These are phyloP conservation scores for Gadus chalcogrammus DNA, from an alignment of 2,113 vertebrate genomes.

Conservation along the genomic window DNA sequence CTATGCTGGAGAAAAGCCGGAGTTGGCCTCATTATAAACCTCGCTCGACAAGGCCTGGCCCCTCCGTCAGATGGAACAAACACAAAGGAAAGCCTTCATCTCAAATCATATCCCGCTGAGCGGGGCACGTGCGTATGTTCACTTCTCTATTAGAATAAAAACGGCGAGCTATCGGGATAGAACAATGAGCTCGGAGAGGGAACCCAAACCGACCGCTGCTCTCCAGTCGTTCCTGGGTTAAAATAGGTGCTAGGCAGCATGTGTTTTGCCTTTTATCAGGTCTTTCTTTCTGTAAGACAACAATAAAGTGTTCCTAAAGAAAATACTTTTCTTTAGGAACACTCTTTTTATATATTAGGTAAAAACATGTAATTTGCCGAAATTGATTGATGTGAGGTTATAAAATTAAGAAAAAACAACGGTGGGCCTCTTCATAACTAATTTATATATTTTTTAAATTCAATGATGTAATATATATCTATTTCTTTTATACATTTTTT, in stretches of 20 bases:
- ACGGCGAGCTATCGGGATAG: conserved; percentile 29
- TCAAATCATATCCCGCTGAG: conserved; percentile 45
- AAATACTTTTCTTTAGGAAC: too few species aligned
- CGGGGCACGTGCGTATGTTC: conserved; percentile 40
- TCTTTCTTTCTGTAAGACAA: too few species aligned
- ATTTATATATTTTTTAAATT: too few species aligned
- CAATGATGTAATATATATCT: too few species aligned
- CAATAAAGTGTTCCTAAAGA: too few species aligned
- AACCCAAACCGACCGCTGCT: conserved; percentile 3
- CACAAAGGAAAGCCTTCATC: conserved; percentile 44
- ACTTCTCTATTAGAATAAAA: conserved; percentile 51
- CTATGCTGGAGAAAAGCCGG: conserved; percentile 31
- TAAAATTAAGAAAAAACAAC: too few species aligned
- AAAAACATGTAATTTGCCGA: too few species aligned
- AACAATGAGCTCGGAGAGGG: conserved; percentile 12
- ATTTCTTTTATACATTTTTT: too few species aligned
- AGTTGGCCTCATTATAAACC: conserved; percentile 55
- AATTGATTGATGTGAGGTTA: too few species aligned
- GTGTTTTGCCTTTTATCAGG: background rate
- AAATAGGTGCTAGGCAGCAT: conserved; percentile 23
- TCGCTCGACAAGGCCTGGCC: conserved; percentile 33
- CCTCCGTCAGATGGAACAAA: conserved; percentile 20
- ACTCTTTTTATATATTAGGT: too few species aligned
- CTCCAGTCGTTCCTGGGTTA: conserved; percentile 27
- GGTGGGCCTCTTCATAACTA: too few species aligned